Evolutionary conservation across 2,797 vertebrate species (phyloP), one percentile per base, ranked within the genome.

Genomic region (Erethizon dorsatum): DNA sequence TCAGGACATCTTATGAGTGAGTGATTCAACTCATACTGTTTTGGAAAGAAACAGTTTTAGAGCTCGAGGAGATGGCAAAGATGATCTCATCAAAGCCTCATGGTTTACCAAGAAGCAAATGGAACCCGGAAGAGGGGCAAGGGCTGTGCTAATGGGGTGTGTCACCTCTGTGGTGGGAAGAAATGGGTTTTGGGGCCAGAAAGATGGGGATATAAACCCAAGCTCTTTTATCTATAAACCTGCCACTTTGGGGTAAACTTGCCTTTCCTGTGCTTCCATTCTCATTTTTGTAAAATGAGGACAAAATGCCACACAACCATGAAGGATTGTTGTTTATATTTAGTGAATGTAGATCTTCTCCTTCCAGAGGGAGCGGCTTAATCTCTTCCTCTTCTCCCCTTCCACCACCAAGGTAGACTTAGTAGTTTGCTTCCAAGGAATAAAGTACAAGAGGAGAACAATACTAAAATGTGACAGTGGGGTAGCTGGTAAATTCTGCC

Each of bases 141-240:
- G 1, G 17, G 3, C 15, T 6, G 8, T 1, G 10, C 26, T 26
- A 11, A 8, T 3, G 6, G 31, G 5, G 2, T 45, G 45, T 89
- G 47, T 22, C 10, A 5, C 45, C 61, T 13, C 17, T 2, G 41
- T 26, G 50, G 24, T 17, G 31, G 26, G n/a, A 17, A 92, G 75
- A 79, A 26, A 26, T 18, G 18, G 37, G 7, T 9, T 28, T 28
- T 67, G 59, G 24, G 31, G 65, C 28, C 20, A 45, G 80, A 80
- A 45, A 57, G 47, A 6, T 0, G 2, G 10, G 6, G 0, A 1
- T 22, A 9, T 56, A 67, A 69, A 73, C 6, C 45, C 26, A 9
- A 71, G 12, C 41, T 67, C 13, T 37, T 41, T 67, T 24, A 4
- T 17, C 33, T 78, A 2, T 52, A 47, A 57, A 54, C 5, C 3